phyloP scores from a whole-genome alignment of 2,797 vertebrate species.

The Microctenopoma steveboyesi region DNA sequence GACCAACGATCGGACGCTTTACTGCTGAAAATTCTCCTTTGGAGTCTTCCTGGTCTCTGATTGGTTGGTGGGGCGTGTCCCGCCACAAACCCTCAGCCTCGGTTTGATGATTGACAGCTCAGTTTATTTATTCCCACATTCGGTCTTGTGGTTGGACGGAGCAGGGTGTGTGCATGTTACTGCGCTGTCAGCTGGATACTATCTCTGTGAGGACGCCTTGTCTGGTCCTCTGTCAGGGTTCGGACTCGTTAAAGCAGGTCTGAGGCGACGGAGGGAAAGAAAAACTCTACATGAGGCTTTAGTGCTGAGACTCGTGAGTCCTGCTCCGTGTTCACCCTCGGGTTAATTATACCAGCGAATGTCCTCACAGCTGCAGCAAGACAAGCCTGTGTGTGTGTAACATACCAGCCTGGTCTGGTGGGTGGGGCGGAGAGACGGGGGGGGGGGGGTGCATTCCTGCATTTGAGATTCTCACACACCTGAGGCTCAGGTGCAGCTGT shows the following conservation, averaged over 20 bases:
- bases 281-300: too few species aligned
- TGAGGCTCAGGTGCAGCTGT: background rate
- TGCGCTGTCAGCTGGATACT: slow-evolving; percentile 1
- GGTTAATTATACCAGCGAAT: too few species aligned
- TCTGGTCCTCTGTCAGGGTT: too few species aligned
- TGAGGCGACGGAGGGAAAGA: too few species aligned
- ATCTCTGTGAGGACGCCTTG: too few species aligned
- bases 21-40: slow-evolving; percentile 3
- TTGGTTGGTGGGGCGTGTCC: slow-evolving; percentile 29
- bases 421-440: slow-evolving; percentile 34
- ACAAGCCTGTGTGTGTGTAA: slow-evolving; percentile 8
- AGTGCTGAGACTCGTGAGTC: too few species aligned
- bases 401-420: slow-evolving; percentile 39
- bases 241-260: too few species aligned
- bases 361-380: too few species aligned
- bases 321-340: too few species aligned
- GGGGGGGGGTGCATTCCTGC: slow-evolving; percentile 39
- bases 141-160: slow-evolving; percentile 12
- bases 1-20: background rate
- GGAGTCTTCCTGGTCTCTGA: slow-evolving; percentile 20
- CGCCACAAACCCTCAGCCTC: slow-evolving; percentile 28
- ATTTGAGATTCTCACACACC: slow-evolving; percentile 17
- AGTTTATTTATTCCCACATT: slow-evolving; percentile 30
- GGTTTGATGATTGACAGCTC: slow-evolving; percentile 56
- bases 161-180: slow-evolving; percentile 5